phyloP scores from a whole-genome alignment of 2,113 vertebrate genomes.

The Collichthys lucidus region DNA sequence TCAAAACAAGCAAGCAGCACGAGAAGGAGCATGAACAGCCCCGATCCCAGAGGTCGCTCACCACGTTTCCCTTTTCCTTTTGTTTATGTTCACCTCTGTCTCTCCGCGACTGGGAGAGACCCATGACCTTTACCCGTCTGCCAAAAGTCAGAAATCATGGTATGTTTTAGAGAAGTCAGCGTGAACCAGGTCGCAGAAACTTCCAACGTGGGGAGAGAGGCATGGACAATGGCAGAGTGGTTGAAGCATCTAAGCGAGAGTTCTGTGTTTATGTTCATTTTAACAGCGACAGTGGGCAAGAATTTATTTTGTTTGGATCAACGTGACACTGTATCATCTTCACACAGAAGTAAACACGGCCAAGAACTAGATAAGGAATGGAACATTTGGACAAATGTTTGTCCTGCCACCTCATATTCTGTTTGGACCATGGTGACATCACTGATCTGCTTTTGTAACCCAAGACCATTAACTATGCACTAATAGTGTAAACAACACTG shows the following conservation, averaged over 20 bases:
- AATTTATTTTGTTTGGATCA: slow-evolving; percentile 82
- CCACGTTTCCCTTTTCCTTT: slow-evolving; percentile 32
- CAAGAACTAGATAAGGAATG: slow-evolving; percentile 80
- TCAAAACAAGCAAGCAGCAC: slow-evolving; percentile 67
- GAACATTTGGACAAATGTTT: slow-evolving; percentile 76
- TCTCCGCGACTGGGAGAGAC: slow-evolving; percentile 37
- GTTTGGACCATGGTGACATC: slow-evolving; percentile 66
- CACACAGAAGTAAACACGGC: slow-evolving; percentile 60
- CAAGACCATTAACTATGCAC: slow-evolving; percentile 55
- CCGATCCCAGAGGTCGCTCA: slow-evolving; percentile 25
- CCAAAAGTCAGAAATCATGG: slow-evolving; percentile 58
- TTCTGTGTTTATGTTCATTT: slow-evolving; percentile 80
- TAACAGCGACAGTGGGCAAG: slow-evolving; percentile 75
- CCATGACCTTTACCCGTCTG: slow-evolving; percentile 57
- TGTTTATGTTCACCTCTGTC: slow-evolving; percentile 70
- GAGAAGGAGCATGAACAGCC: slow-evolving; percentile 40
- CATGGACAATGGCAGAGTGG: slow-evolving; percentile 52
- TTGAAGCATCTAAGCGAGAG: slow-evolving; percentile 55
- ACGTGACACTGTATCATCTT: slow-evolving; percentile 74
- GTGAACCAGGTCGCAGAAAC: slow-evolving; percentile 52
- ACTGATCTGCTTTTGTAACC: slow-evolving; percentile 55
- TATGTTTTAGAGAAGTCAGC: slow-evolving; percentile 42
- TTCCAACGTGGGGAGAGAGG: slow-evolving; percentile 28
- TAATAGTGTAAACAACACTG: slow-evolving; percentile 52
- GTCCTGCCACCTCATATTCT: slow-evolving; percentile 65